A percentile compares a stretch with the other conserved stretches of the same genome.
Evolutionary conservation across 2,113 vertebrate species (phyloP).

Genomic region (Dromas ardeola): DNA sequence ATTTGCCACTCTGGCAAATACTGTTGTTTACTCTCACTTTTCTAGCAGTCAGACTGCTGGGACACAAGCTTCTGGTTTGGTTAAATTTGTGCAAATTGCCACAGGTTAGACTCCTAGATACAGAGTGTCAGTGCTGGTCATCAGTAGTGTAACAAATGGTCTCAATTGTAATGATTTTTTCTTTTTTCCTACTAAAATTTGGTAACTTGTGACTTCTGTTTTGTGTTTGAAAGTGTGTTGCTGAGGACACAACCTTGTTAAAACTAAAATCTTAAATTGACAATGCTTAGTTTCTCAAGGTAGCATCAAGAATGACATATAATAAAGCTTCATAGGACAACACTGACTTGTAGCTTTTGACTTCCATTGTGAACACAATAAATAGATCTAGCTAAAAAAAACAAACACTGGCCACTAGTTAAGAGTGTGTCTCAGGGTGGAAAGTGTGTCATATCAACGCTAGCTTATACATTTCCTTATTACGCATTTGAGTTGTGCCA

Average conservation of each 20-base stretch:
- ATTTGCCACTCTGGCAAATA: neutral
- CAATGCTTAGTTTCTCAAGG: neutral
- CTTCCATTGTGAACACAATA: neutral
- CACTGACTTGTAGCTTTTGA: neutral
- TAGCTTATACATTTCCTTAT: neutral
- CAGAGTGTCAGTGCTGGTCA: neutral
- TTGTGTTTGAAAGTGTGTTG: neutral
- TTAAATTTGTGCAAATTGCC: neutral
- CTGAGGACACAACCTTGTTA: neutral
- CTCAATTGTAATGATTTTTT: neutral
- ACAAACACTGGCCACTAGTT: neutral
- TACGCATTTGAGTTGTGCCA: neutral
- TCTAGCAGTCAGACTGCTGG: neutral
- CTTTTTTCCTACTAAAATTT: neutral
- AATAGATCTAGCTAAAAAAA: neutral
- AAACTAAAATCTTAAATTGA: neutral
- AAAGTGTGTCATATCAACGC: neutral
- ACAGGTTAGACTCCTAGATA: neutral
- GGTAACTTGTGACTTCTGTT: neutral
- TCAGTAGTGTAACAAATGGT: accelerated
- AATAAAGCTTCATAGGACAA: neutral
- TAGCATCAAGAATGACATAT: neutral
- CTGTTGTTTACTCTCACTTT: neutral
- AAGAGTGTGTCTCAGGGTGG: neutral
- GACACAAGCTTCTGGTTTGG: neutral